A percentile compares a stretch with the other conserved stretches of the same genome.
Evolutionary conservation across 1,140 invertebrate species (phyloP).

Genomic region (Spodoptera litura): DNA sequence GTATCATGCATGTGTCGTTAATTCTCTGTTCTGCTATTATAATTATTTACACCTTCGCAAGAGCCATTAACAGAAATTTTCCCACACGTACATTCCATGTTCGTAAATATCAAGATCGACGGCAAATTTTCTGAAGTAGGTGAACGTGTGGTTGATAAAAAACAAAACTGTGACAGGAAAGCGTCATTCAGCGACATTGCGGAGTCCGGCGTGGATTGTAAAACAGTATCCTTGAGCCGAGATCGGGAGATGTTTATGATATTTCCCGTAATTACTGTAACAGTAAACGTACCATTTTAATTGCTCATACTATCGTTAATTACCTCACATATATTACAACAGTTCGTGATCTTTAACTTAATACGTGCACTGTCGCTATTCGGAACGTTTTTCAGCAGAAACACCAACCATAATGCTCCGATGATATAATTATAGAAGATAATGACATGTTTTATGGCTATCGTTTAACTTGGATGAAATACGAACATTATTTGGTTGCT

Average conservation of each 20-base stretch:
- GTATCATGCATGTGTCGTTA: constrained; percentile 12
- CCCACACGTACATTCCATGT: constrained; percentile 22
- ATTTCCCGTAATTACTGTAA: constrained; percentile 80
- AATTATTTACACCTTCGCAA: constrained; percentile 7
- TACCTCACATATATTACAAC: constrained; percentile 49
- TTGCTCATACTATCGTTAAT: constrained; percentile 63
- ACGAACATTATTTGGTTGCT: background rate
- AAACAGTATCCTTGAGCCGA: constrained; percentile 67
- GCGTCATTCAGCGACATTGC: constrained; percentile 60
- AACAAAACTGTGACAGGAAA: constrained; percentile 64
- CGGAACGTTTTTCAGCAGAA: constrained; percentile 47
- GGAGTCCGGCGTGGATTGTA: constrained; percentile 57
- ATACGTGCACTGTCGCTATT: constrained; percentile 53
- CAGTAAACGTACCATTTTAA: constrained; percentile 65
- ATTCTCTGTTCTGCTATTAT: constrained; percentile 1
- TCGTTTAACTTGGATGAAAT: constrained; percentile 27
- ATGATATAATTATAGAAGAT: constrained; percentile 42
- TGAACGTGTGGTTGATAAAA: constrained; percentile 50
- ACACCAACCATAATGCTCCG: constrained; percentile 20
- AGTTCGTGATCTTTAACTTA: constrained; percentile 52
- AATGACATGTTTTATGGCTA: constrained; percentile 12
- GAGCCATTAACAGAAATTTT: constrained; percentile 34
- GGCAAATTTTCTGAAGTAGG: constrained; percentile 47
- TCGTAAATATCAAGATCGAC: constrained; percentile 32
- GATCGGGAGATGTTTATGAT: constrained; percentile 67